Evolutionary conservation across 2,888 invertebrate genomes (phyloP).

Genomic region (Alviniconcha strummeri): DNA sequence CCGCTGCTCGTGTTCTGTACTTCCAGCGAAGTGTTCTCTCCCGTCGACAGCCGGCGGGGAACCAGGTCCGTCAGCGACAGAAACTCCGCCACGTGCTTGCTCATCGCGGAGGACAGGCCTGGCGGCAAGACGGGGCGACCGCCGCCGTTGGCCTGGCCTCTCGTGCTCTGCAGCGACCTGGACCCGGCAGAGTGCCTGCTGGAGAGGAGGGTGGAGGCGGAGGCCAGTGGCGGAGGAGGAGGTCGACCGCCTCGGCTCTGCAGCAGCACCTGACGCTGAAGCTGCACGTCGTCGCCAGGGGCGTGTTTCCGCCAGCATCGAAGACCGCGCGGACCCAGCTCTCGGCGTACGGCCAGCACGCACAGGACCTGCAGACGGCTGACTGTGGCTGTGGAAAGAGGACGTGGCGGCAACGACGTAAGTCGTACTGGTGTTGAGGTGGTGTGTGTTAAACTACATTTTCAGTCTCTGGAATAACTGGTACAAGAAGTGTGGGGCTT

Average conservation of each 20-base stretch:
- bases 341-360: conserved; percentile 15
- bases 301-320: conserved; percentile 14
- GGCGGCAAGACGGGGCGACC: background rate
- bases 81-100: conserved; percentile 27
- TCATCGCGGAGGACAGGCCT: background rate
- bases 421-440: too few relatives aligned
- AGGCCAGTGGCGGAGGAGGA: background rate
- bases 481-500: background rate
- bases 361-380: conserved; percentile 19
- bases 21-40: conserved; percentile 30
- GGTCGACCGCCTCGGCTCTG: background rate
- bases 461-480: too few relatives aligned
- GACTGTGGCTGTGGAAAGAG: conserved; percentile 12
- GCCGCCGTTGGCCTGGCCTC: background rate
- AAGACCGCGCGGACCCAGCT: conserved; percentile 14
- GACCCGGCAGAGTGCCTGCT: background rate
- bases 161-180: background rate
- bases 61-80: conserved; percentile 25
- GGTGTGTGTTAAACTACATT: too few relatives aligned
- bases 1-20: conserved; percentile 27
- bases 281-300: background rate
- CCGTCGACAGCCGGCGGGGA: conserved; percentile 21
- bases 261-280: conserved; percentile 22
- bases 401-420: too few relatives aligned
- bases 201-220: conserved; percentile 25